Evolutionary conservation across 2,797 vertebrate genomes (phyloP).

Genomic region (Etheostoma perlongum): DNA sequence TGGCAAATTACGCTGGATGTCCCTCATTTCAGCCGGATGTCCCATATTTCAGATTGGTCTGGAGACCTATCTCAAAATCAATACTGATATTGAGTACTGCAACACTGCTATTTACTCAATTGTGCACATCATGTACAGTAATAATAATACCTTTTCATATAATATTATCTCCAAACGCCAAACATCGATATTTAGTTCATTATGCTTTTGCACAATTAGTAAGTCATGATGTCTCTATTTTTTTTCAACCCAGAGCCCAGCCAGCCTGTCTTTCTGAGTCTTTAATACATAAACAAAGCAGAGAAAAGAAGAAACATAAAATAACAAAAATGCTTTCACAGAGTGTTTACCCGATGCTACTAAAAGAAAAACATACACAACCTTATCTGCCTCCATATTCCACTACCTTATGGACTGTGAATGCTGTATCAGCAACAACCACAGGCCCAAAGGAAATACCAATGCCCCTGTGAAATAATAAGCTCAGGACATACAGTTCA

Average conservation of each 20-base stretch:
- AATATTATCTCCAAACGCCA: neutral
- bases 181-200: neutral
- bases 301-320: neutral
- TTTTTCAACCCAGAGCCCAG: neutral
- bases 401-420: constrained; percentile 53
- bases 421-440: constrained; percentile 59
- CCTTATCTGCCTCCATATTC: constrained; percentile 34
- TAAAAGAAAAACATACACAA: neutral
- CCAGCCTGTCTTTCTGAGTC: neutral
- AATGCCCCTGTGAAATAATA: constrained; percentile 76
- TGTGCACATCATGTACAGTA: neutral
- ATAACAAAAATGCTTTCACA: neutral
- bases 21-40: too few species aligned
- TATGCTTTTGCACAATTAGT: neutral
- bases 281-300: neutral
- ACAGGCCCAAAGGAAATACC: constrained; percentile 73
- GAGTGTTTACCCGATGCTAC: neutral
- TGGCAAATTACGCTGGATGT: too few species aligned
- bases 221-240: neutral
- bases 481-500: constrained; percentile 52
- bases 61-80: too few species aligned
- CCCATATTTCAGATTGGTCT: too few species aligned
- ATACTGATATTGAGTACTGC: too few species aligned
- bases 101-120: neutral
- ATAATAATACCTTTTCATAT: neutral